phyloP scores from a whole-genome alignment of 2,888 invertebrate species.

The Venustoraphidia nigricollis region DNA sequence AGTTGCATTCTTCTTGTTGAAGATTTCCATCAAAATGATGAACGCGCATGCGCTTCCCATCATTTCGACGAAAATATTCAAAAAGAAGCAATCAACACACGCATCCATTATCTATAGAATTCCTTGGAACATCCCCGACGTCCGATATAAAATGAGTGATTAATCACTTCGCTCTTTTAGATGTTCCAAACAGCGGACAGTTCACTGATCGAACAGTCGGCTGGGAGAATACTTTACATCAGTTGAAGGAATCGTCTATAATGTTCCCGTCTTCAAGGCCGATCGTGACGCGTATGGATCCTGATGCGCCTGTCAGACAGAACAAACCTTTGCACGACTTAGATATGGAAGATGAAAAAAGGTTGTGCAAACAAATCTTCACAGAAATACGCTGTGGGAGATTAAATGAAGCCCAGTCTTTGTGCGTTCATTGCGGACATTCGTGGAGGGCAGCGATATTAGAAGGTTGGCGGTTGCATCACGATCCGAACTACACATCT shows the following conservation, averaged over 20 bases:
- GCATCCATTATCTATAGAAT: too few species aligned
- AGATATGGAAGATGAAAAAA: conserved; percentile 66
- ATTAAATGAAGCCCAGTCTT: conserved; percentile 66
- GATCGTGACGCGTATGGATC: conserved; percentile 61
- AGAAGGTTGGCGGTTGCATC: conserved; percentile 78
- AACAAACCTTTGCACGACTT: conserved; percentile 67
- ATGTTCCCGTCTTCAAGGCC: conserved; percentile 40
- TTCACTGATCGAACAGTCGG: conserved; percentile 71
- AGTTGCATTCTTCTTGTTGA: too few species aligned
- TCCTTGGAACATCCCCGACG: too few species aligned
- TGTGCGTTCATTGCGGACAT: conserved; percentile 77
- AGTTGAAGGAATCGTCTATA: conserved; percentile 42
- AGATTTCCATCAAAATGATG: too few species aligned
- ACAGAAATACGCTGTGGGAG: conserved; percentile 72
- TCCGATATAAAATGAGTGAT: too few species aligned
- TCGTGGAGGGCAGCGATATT: conserved; percentile 82
- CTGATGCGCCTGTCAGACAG: conserved; percentile 75
- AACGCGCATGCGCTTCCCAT: too few species aligned
- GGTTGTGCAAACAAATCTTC: conserved; percentile 47
- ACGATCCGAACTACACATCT: conserved; percentile 61
- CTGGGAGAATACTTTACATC: conserved; percentile 85
- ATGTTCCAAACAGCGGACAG: conserved; percentile 39
- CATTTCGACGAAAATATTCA: too few species aligned
- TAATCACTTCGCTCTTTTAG: conserved; percentile 1
- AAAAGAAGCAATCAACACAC: too few species aligned